Evolutionary conservation across 1,140 invertebrate species (phyloP), one percentile per base, ranked within the genome.

Genomic region (Meloidogyne floridensis): DNA sequence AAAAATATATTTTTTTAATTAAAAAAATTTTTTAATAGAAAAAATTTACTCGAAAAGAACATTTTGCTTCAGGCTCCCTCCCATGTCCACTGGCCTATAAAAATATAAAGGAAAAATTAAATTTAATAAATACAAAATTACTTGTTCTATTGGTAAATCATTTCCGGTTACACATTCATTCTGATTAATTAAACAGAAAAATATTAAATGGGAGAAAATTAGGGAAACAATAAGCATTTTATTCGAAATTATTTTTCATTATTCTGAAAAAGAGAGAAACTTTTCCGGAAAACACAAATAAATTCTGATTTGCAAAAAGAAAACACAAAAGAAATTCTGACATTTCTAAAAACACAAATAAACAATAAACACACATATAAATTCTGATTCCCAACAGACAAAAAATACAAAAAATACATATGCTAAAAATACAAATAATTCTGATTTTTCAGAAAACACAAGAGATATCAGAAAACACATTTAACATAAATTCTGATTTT

Each of bases 61-160:
- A 86, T 32, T 86, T 47, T 7, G 85, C 85, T 77, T 81, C 79
- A 10, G 83, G 81, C 42, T 65, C 43, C 32, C 84, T 86, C 32
- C 72, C 56, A 81, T 43, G 20, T 15, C 72, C 72, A 47, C 73
- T 78, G 10, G 69, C 70, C 65, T 77, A 15, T 11, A 11, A 32
- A 56, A 20, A 18, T 32, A 32, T 7, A 53, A 76, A 54, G 47
- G 4, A 56, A 42, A 32, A 76, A 51, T 47, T 56, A 11, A 8
- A 75, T 8, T n/a, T 6, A 47, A 75, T n/a, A 6, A n/a, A 65
- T n/a, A 65, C n/a, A 65, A 65, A 32, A 32, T 32, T 32, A 65
- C 59, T 65, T 65, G 59, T 65, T 65, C 59, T 65, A 65, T 65
- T 65, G 59, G 59, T n/a, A 65, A n/a, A n/a, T 4, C 59, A n/a